Conservation (phyloP, 2,888 invertebrate genomes). For the Anthophora plumipes region DNA sequence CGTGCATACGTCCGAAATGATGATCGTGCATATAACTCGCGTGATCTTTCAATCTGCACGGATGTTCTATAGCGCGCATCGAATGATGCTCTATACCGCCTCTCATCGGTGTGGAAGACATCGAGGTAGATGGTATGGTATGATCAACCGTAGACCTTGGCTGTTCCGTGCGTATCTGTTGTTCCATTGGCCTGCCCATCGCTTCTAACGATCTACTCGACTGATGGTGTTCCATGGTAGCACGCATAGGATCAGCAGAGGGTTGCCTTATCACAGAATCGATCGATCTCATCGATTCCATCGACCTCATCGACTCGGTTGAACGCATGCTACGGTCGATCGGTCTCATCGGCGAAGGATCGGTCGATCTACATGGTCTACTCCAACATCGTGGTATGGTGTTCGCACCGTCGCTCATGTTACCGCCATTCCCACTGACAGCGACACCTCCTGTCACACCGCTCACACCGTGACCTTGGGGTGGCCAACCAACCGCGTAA, state of each 20-base stretch:
- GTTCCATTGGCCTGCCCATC: slow-evolving; percentile 68
- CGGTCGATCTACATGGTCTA: slow-evolving; percentile 82
- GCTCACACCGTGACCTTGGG: slow-evolving; percentile 76
- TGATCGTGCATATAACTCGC: slow-evolving; percentile 79
- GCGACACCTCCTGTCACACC: slow-evolving; percentile 54
- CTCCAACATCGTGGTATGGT: slow-evolving; percentile 81
- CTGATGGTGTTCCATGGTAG: slow-evolving; percentile 72
- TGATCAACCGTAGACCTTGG: slow-evolving; percentile 74
- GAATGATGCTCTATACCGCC: slow-evolving; percentile 75
- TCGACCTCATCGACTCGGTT: slow-evolving; percentile 82
- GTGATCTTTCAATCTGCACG: slow-evolving; percentile 81
- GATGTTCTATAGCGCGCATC: slow-evolving; percentile 79
- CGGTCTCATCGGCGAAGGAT: slow-evolving; percentile 82
- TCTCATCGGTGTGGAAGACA: slow-evolving; percentile 65
- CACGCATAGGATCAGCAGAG: slow-evolving; percentile 61
- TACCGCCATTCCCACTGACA: slow-evolving; percentile 53
- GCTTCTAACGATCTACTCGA: slow-evolving; percentile 78
- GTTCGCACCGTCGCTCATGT: slow-evolving; percentile 63
- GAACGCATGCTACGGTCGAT: slow-evolving; percentile 81
- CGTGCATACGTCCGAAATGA: slow-evolving; percentile 76
- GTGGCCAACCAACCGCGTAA: slow-evolving; percentile 85
- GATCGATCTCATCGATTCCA: slow-evolving; percentile 83
- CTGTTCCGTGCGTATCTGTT: slow-evolving; percentile 71
- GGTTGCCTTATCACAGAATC: slow-evolving; percentile 80
- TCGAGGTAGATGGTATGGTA: slow-evolving; percentile 60